Evolutionary conservation across 1,140 invertebrate species (phyloP).

Genomic region (Drosophila subpulchrella): DNA sequence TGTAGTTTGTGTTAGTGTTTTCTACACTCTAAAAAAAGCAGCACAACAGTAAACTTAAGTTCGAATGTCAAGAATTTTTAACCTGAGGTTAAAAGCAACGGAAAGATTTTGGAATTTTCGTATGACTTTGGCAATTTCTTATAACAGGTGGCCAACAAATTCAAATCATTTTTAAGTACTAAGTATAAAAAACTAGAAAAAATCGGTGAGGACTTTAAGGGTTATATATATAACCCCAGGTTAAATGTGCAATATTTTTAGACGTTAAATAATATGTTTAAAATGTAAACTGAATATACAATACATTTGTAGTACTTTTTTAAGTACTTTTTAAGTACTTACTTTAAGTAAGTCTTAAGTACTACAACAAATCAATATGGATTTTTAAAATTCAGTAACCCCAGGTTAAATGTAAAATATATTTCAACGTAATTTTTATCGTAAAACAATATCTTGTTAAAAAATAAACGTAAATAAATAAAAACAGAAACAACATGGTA

Average conservation of each 20-base stretch:
- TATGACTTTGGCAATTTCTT: too few relatives aligned
- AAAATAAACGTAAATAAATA: not conserved
- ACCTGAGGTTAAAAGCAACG: not conserved
- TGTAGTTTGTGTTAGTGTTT: conserved; percentile 6
- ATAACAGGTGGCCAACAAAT: too few relatives aligned
- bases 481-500: not conserved
- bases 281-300: too few relatives aligned
- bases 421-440: not conserved
- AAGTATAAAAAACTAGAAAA: not conserved
- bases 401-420: not conserved
- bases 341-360: too few relatives aligned
- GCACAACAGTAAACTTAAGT: not conserved
- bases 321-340: too few relatives aligned
- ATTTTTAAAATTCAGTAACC: not conserved
- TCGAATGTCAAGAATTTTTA: not conserved
- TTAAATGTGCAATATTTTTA: not conserved
- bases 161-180: too few relatives aligned
- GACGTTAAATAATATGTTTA: too few relatives aligned
- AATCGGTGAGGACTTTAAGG: not conserved
- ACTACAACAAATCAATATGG: not conserved
- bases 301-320: too few relatives aligned
- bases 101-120: not conserved
- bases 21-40: conserved; percentile 2
- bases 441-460: not conserved
- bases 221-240: not conserved